A percentile compares a stretch with the other conserved stretches of the same genome.
Evolutionary conservation across 2,888 invertebrate genomes (phyloP).

Genomic region (Tachystola acroxantha): DNA sequence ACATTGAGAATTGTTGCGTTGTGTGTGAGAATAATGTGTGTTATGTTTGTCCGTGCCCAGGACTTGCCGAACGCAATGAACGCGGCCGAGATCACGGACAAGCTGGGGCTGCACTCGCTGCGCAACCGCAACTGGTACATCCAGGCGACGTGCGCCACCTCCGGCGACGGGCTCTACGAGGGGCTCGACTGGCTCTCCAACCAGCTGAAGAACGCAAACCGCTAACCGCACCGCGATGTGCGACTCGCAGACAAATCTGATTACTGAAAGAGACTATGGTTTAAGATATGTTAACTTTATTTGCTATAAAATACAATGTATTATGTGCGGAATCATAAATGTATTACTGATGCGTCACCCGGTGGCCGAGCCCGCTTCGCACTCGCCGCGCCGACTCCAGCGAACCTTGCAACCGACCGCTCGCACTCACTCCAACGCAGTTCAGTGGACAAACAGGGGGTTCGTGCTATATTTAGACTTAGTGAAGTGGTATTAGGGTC

Average conservation of each 20-base stretch:
- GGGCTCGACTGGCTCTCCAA: constrained; percentile 99
- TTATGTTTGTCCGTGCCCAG: constrained; percentile 75
- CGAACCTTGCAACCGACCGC: constrained; percentile 3
- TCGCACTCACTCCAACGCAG: constrained; percentile 14
- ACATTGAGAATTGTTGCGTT: no score
- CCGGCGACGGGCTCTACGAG: constrained; percentile 99
- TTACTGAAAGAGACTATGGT: constrained; percentile 76
- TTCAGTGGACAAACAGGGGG: constrained; percentile 32
- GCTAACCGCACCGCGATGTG: constrained; percentile 81
- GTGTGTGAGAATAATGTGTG: no score
- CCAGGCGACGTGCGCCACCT: constrained; percentile 98
- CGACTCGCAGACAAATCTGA: constrained; percentile 63
- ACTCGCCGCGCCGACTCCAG: constrained; percentile 22
- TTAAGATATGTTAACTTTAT: constrained; percentile 78
- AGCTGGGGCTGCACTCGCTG: constrained; percentile 97
- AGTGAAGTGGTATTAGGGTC: constrained; percentile 35
- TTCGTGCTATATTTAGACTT: constrained; percentile 26
- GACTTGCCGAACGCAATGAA: constrained; percentile 99
- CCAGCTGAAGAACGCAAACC: constrained; percentile 98
- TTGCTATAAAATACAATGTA: constrained; percentile 76
- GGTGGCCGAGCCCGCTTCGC: constrained; percentile 58
- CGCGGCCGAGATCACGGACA: constrained; percentile 99
- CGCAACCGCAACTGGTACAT: constrained; percentile 99
- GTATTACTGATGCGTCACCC: constrained; percentile 64
- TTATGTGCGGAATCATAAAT: constrained; percentile 73